These are phyloP conservation scores for Magallana nippona DNA, from an alignment of 2,888 invertebrate species.

Conservation along the genomic window DNA sequence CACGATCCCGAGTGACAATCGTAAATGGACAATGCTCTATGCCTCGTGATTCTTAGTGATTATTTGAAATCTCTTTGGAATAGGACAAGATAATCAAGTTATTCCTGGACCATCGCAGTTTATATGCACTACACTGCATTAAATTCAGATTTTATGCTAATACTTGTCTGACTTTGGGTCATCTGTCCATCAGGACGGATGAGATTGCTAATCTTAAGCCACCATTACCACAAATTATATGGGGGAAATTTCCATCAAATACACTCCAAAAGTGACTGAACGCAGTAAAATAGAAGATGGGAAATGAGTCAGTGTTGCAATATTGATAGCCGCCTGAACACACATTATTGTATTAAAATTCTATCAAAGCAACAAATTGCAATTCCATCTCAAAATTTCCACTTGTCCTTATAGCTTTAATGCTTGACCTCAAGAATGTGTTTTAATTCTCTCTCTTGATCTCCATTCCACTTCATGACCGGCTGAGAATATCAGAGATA, in stretches of 20 bases:
- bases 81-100: constrained; percentile 17
- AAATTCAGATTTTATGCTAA: constrained; percentile 33
- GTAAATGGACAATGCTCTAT: background rate
- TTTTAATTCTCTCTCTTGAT: background rate
- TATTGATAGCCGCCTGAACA: background rate
- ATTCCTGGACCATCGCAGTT: background rate
- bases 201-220: background rate
- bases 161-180: constrained; percentile 9
- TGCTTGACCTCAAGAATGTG: no score
- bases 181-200: constrained; percentile 26
- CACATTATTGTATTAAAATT: background rate
- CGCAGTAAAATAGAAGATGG: background rate
- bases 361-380: constrained; percentile 15
- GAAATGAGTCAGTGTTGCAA: constrained; percentile 2
- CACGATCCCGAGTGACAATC: no score
- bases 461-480: background rate
- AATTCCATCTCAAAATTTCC: background rate
- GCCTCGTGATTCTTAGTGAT: background rate
- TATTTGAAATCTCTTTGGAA: constrained; percentile 1
- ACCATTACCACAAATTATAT: constrained; percentile 17
- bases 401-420: no score
- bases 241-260: background rate
- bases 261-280: constrained; percentile 19
- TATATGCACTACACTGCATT: constrained; percentile 11
- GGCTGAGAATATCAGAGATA: background rate